Conservation (phyloP, 2,113 vertebrate genomes). For the Pedetes capensis region DNA sequence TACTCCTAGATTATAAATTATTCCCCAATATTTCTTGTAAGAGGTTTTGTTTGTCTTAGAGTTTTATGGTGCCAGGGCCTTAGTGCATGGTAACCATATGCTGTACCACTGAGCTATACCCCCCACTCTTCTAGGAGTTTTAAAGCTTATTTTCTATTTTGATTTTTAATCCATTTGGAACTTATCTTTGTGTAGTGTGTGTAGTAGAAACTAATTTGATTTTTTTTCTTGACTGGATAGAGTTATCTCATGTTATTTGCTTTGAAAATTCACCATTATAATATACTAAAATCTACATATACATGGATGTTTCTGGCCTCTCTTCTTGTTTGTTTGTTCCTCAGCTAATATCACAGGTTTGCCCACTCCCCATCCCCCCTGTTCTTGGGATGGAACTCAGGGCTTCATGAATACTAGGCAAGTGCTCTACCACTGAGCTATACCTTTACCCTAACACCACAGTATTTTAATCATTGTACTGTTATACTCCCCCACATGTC, state of each 20-base stretch:
- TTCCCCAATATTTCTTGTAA: not conserved
- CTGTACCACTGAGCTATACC: not conserved
- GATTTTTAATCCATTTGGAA: conserved; percentile 9
- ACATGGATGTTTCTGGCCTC: not conserved
- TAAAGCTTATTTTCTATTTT: not conserved
- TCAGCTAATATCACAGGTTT: not conserved
- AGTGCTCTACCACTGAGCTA: not conserved
- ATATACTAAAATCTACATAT: not conserved
- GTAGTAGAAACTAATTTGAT: not conserved
- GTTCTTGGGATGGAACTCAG: not conserved
- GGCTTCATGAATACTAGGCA: not conserved
- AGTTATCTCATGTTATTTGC: conserved; percentile 12
- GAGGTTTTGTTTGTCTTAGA: not conserved
- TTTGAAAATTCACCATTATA: not conserved
- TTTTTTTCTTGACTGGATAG: not conserved
- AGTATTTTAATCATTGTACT: not conserved
- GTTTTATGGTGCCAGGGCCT: not conserved
- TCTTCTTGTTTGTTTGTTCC: not conserved
- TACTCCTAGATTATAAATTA: conserved; percentile 37
- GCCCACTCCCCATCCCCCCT: not conserved
- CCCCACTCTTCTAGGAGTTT: not conserved
- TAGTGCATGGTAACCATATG: not conserved
- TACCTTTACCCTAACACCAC: not conserved
- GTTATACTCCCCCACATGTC: too few species aligned
- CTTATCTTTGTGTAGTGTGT: not conserved